Evolutionary conservation across 2,888 invertebrate species (phyloP), one percentile per base, ranked within the genome.

Genomic region (Clivina fossor): DNA sequence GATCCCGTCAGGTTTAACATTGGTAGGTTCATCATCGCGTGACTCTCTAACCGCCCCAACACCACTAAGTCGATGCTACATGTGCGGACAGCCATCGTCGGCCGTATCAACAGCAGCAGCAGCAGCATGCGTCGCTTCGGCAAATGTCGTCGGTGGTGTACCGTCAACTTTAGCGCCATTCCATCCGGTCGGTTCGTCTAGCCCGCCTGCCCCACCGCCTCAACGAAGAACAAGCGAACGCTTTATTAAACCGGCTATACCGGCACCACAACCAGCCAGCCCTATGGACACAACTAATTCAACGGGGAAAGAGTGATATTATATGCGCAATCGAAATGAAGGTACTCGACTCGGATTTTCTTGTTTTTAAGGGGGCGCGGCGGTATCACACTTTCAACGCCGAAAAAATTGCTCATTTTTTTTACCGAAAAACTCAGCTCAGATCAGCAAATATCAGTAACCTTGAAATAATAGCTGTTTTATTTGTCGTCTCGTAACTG

Each of bases 191-290:
- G 67, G 66, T 22, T 65, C 69, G 18, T 67, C 64, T 57, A 71
- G 73, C 57, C 74, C 78, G 81, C 68, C 81, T 76, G 72, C 82
- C 82, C 64, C 86, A 82, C 73, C 65, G 70, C 78, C 71, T 60
- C 75, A 63, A 66, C 75, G 61, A 68, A 82, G 83, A 44, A 77
- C 87, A 30, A 85, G 86, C 65, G 91, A 91, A 71, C 81, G 91
- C 64, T 92, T 92, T 70, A 87, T 91, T 58, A 92, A 92, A 73
- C 92, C 92, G 58, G 91, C 90, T 58, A 83, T 88, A 71, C 90
- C 90, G 58, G 73, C 74, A 41, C 69, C 66, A 62, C 85, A 80
- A 73, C 84, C 84, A 59, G 82, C 85, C 71, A 86, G 85, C 77
- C 86, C 86, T 46, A 86, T 86, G 86, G 86, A 86, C 75, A 85